These are phyloP conservation scores for Spatulosminthurus flaviceps DNA, from an alignment of 2,888 invertebrate genomes.

Conservation along the genomic window DNA sequence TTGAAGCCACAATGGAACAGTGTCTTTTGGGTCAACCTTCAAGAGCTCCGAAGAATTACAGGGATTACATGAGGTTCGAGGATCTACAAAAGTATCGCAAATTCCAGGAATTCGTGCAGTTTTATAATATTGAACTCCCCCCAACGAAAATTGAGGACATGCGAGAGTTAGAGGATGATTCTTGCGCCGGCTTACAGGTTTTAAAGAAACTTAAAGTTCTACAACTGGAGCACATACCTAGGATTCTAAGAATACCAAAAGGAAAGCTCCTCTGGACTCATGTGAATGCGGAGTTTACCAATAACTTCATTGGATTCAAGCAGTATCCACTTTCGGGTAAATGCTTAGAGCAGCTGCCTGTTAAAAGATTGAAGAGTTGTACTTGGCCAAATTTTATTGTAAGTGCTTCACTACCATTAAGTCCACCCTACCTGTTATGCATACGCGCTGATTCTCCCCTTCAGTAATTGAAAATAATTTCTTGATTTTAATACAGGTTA, in stretches of 20 bases:
- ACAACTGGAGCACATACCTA: constrained; percentile 58
- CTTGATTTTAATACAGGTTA: too few relatives aligned
- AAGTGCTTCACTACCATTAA: too few relatives aligned
- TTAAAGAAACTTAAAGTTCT: constrained; percentile 54
- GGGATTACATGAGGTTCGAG: constrained; percentile 41
- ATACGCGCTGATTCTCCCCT: too few relatives aligned
- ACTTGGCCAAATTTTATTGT: constrained; percentile 56
- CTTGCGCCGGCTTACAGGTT: constrained; percentile 52
- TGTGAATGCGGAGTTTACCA: constrained; percentile 53
- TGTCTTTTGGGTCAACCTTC: constrained; percentile 50
- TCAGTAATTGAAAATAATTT: too few relatives aligned
- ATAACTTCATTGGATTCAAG: constrained; percentile 52
- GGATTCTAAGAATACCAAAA: constrained; percentile 56
- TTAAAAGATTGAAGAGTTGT: constrained; percentile 47
- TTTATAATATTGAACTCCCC: constrained; percentile 60
- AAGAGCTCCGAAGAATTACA: constrained; percentile 24
- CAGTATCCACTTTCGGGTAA: constrained; percentile 52
- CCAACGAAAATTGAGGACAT: constrained; percentile 36
- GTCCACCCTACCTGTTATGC: too few relatives aligned
- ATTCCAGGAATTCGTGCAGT: constrained; percentile 56
- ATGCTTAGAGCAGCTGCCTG: constrained; percentile 50
- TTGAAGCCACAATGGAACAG: constrained; percentile 57
- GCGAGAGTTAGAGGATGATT: constrained; percentile 51
- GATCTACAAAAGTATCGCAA: constrained; percentile 55
- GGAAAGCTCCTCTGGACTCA: constrained; percentile 55